Evolutionary conservation across 1,140 invertebrate species (phyloP), one percentile per base, ranked within the genome.

Genomic region (Drosophila tani): DNA sequence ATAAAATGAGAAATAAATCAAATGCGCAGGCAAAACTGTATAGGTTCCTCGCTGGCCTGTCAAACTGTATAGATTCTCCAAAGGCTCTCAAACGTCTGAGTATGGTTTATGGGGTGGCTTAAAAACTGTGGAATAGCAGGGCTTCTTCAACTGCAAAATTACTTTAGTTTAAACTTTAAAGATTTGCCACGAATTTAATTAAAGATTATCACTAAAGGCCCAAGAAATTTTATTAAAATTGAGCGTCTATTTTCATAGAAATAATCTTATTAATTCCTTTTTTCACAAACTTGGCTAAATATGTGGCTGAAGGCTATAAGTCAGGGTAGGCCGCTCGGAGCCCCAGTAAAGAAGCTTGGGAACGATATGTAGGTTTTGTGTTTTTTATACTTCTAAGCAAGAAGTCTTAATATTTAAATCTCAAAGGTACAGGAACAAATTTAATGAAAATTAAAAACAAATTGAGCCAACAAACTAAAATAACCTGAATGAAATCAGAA

Each of bases 1-100:
- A 75, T 55, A 64, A 45, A 60, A 67, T 14, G 35, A 64, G 15
- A 56, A 46, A 35, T 69, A 79, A 70, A 70, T 55, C 56, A 35
- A 56, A 66, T 32, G 24, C 19, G 11, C 35, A 56, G 35, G 15
- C 27, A 55, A 57, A 51, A 56, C 38, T 51, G 1, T 51, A 12
- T 11, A 56, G 19, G 35, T 56, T 15, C 35, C 4, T 9, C 35
- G 35, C 5, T 5, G 45, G 19, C 32, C 53, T 35, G n/a, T 14
- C 32, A 11, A 56, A 59, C 24, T 76, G 17, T 45, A 35, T 7
- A 43, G 51, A 17, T 45, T 43, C 15, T 40, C 11, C 6, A 29
- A 14, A 29, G 19, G 32, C 11, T 41, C 8, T 14, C 5, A 12
- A 50, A 21, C 45, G 11, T 32, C 40, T 12, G 11, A 14, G 5